Conservation (phyloP, 2,888 invertebrate species). For the Phalera bucephala region DNA sequence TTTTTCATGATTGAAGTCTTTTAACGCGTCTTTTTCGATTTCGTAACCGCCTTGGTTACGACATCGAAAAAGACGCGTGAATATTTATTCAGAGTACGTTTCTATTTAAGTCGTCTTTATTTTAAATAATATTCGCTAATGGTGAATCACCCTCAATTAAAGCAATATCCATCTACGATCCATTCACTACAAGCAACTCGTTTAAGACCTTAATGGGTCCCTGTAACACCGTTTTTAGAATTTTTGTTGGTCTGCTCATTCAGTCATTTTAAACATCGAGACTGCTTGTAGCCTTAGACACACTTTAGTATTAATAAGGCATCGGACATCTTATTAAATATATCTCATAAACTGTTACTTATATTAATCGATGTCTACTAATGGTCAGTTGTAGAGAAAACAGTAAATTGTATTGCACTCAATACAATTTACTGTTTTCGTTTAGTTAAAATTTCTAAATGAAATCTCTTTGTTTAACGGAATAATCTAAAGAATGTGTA, state of each 20-base stretch:
- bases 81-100: neutral
- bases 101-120: neutral
- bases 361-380: neutral
- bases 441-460: too few species aligned
- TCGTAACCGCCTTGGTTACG: too few species aligned
- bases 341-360: too few species aligned
- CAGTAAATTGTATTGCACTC: too few species aligned
- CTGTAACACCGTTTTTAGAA: slow-evolving; percentile 33
- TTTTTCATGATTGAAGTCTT: too few species aligned
- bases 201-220: slow-evolving; percentile 29
- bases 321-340: neutral
- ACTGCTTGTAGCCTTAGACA: slow-evolving; percentile 6
- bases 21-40: too few species aligned
- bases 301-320: neutral
- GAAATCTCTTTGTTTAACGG: too few species aligned
- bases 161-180: slow-evolving; percentile 32
- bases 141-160: slow-evolving; percentile 35
- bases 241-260: slow-evolving; percentile 28
- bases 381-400: neutral
- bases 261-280: slow-evolving; percentile 22
- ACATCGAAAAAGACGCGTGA: neutral
- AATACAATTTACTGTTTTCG: too few species aligned
- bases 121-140: slow-evolving; percentile 22
- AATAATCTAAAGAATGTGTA: too few species aligned
- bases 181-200: slow-evolving; percentile 14